Evolutionary conservation across 2,888 invertebrate genomes (phyloP).

Genomic region (Cataglyphis rosenhaueri): DNA sequence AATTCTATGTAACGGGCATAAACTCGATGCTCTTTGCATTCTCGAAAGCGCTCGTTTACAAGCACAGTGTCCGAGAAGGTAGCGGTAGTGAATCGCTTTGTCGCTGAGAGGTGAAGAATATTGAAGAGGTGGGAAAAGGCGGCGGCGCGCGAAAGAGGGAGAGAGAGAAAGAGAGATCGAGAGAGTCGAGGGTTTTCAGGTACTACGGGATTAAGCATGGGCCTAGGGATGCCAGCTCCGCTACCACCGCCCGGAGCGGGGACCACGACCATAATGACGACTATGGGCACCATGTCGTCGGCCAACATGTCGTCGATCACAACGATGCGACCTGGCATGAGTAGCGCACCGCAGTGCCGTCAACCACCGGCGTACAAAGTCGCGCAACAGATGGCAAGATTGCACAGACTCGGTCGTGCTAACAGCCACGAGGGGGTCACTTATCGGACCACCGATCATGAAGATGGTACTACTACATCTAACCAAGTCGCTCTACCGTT

Average conservation of each 20-base stretch:
- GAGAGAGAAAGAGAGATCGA: conserved; percentile 62
- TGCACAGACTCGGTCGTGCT: conserved; percentile 93
- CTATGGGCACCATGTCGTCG: conserved; percentile 71
- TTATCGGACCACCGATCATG: conserved; percentile 89
- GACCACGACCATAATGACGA: conserved; percentile 70
- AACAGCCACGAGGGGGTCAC: conserved; percentile 95
- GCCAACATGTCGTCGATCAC: conserved; percentile 70
- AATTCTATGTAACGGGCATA: not conserved
- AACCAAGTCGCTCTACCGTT: conserved; percentile 65
- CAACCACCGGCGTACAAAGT: conserved; percentile 94
- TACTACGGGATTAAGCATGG: conserved; percentile 79
- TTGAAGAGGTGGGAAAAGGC: conserved; percentile 25
- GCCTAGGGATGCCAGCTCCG: conserved; percentile 79
- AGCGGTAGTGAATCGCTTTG: conserved; percentile 14
- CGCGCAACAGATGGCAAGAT: conserved; percentile 94
- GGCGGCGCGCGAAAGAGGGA: conserved; percentile 17
- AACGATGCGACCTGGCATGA: conserved; percentile 77
- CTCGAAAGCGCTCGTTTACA: conserved; percentile 23
- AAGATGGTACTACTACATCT: conserved; percentile 86
- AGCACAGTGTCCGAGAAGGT: not conserved
- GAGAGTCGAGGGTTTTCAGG: conserved; percentile 84
- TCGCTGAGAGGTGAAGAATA: conserved; percentile 9
- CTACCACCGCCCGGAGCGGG: conserved; percentile 79
- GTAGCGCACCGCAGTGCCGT: conserved; percentile 84
- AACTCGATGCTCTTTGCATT: not conserved